These are phyloP conservation scores for Zosterops hypoxanthus DNA, from an alignment of 2,113 vertebrate species.

Conservation along the genomic window DNA sequence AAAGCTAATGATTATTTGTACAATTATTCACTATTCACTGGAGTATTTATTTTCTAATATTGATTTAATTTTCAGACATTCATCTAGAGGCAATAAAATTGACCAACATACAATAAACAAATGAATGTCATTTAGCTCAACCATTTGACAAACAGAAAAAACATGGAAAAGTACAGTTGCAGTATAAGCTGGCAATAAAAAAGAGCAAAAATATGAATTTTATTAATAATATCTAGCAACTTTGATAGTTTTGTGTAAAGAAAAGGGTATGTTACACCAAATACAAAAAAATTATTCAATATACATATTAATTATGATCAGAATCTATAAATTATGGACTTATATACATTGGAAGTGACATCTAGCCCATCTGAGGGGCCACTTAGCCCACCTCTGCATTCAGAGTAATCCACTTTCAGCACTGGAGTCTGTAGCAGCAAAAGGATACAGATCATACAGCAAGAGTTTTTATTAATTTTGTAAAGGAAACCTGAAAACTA, in stretches of 20 bases:
- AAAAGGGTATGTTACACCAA: accelerated
- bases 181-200: background rate
- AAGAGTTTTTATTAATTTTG: accelerated
- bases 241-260: background rate
- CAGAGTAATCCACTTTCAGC: background rate
- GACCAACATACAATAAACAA: background rate
- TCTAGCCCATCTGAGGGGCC: background rate
- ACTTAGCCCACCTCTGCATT: background rate
- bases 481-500: background rate
- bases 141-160: background rate
- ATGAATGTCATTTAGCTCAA: background rate
- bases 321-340: background rate
- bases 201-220: background rate
- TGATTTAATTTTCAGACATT: background rate
- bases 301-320: background rate
- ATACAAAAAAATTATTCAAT: background rate
- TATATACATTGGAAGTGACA: background rate
- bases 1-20: background rate
- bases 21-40: background rate
- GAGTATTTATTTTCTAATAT: background rate
- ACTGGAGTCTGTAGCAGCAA: background rate
- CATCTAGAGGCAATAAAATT: background rate
- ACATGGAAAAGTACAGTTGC: background rate
- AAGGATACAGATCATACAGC: background rate
- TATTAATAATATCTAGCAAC: background rate